A percentile compares a stretch with the other conserved stretches of the same genome.
These are phyloP conservation scores for Mus spretus DNA, from an alignment of 2,797 vertebrate genomes.

Conservation along the genomic window DNA sequence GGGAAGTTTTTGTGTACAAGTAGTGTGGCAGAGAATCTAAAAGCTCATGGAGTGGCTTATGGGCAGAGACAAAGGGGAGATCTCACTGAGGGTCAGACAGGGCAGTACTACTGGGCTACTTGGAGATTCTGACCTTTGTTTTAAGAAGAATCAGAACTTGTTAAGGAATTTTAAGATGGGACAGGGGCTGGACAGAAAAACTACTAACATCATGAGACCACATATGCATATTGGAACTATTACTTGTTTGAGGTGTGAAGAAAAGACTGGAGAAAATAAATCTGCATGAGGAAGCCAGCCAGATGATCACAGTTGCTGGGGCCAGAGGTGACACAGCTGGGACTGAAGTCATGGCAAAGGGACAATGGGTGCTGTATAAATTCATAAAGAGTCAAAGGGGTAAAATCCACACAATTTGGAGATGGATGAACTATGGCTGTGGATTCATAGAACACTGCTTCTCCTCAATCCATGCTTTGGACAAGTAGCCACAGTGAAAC, in stretches of 20 bases:
- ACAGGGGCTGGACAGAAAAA: not conserved
- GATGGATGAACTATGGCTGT: not conserved
- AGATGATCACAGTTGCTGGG: not conserved
- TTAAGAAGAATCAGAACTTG: constrained; percentile 9
- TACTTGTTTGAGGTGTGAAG: not conserved
- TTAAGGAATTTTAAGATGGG: constrained; percentile 25
- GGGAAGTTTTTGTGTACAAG: not conserved
- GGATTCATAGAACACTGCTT: not conserved
- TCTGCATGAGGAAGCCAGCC: not conserved
- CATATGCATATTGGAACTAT: not conserved
- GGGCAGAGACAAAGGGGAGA: not conserved
- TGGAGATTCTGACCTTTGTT: not conserved
- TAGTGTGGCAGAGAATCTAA: not conserved
- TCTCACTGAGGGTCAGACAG: not conserved
- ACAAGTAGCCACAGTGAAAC: not conserved
- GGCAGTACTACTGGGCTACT: not conserved
- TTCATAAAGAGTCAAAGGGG: not conserved
- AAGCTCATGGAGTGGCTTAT: not conserved
- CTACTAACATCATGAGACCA: not conserved
- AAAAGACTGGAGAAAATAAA: not conserved
- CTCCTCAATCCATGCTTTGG: not conserved
- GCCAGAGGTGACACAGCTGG: not conserved
- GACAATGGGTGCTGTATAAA: rapidly evolving
- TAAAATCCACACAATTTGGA: not conserved
- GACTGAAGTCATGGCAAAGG: not conserved